phyloP scores from a whole-genome alignment of 2,113 vertebrate species.

The Coptodon bakossiorum region DNA sequence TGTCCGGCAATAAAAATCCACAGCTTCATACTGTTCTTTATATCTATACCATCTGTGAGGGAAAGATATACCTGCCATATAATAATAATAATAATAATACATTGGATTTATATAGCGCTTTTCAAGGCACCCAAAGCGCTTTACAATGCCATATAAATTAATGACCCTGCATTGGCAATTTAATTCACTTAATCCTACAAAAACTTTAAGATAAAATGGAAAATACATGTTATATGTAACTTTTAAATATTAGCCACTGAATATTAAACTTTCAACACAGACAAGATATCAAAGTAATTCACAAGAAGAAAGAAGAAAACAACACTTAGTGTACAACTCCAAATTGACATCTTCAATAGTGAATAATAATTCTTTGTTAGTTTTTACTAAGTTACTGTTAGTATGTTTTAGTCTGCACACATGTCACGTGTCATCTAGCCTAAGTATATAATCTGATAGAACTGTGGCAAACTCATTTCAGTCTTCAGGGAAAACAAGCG shows the following conservation, averaged over 20 bases:
- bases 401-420: background rate
- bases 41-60: background rate
- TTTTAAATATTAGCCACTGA: background rate
- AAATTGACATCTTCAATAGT: background rate
- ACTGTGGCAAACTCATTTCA: constrained; percentile 23
- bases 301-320: background rate
- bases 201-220: background rate
- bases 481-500: constrained; percentile 23
- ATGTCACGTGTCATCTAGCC: constrained; percentile 24
- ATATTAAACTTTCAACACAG: background rate
- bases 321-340: background rate
- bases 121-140: too few species aligned
- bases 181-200: background rate
- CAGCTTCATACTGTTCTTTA: background rate
- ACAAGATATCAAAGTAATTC: constrained; percentile 15
- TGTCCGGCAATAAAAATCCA: background rate
- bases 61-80: background rate
- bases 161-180: background rate
- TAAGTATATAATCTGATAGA: constrained; percentile 10
- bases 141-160: background rate
- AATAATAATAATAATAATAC: background rate
- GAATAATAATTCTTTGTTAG: background rate
- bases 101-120: too few species aligned
- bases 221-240: background rate
- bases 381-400: background rate